Percentiles rank a stretch among this genome's conserved stretches.
These are phyloP conservation scores for Lepus townsendii DNA, from an alignment of 2,797 vertebrate species.

Conservation along the genomic window DNA sequence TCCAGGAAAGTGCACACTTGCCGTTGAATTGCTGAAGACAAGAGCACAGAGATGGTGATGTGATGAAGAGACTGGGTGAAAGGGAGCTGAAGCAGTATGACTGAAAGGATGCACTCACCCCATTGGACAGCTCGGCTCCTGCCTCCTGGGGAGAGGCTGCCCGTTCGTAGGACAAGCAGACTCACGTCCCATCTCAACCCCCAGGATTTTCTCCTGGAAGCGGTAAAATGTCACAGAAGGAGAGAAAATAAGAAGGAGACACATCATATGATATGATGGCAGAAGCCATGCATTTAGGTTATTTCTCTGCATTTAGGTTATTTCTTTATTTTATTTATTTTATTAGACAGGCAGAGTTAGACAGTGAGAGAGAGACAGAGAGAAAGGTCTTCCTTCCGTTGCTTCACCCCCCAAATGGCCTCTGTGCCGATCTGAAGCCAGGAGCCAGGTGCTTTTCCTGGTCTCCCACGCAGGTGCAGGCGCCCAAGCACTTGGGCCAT, in stretches of 20 bases:
- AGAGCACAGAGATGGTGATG: slow-evolving; percentile 6
- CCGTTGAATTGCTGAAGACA: slow-evolving; percentile 51
- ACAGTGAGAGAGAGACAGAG: too few relatives aligned
- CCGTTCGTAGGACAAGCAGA: not conserved
- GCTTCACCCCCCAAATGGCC: too few relatives aligned
- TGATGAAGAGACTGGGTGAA: slow-evolving; percentile 56
- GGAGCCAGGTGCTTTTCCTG: too few relatives aligned
- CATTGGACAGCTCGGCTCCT: not conserved
- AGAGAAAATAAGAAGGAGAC: not conserved
- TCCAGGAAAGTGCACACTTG: slow-evolving; percentile 60
- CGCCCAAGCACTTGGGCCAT: too few relatives aligned
- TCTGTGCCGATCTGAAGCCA: too few relatives aligned
- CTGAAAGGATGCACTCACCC: not conserved
- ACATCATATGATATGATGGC: not conserved
- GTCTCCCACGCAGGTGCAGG: too few relatives aligned
- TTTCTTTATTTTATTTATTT: too few relatives aligned
- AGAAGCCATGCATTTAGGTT: slow-evolving; percentile 10
- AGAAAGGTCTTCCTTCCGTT: too few relatives aligned
- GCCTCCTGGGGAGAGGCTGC: not conserved
- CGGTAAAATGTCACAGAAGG: slow-evolving; percentile 47
- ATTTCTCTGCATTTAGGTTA: not conserved
- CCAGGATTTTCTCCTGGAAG: slow-evolving; percentile 39
- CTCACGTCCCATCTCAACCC: not conserved
- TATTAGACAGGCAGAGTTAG: too few relatives aligned
- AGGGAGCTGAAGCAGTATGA: slow-evolving; percentile 40